These are phyloP conservation scores for Botia kubotai DNA, from an alignment of 2,797 vertebrate genomes.

Conservation along the genomic window DNA sequence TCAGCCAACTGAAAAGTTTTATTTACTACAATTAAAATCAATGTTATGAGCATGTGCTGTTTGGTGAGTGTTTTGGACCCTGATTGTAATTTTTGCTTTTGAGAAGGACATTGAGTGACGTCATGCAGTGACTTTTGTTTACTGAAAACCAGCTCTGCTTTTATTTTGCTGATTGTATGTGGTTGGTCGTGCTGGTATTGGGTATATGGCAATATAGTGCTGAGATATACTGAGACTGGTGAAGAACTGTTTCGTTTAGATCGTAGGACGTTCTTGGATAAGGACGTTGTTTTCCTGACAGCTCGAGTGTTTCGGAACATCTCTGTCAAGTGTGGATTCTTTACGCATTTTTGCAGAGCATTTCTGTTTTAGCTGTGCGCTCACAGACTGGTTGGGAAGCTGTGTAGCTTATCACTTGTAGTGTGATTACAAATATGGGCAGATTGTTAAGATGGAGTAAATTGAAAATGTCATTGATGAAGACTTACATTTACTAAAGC, in stretches of 20 bases:
- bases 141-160: background rate
- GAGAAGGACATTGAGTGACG: background rate
- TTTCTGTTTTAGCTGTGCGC: conserved; percentile 36
- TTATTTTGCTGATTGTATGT: conserved; percentile 23
- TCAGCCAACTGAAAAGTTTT: too few relatives aligned
- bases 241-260: conserved; percentile 8
- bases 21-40: too few relatives aligned
- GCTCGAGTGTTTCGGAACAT: conserved; percentile 41
- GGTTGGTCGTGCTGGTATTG: background rate
- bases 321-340: conserved; percentile 49
- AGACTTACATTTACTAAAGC: conserved; percentile 56
- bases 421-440: conserved; percentile 44
- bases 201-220: too few relatives aligned
- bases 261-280: background rate
- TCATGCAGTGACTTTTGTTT: conserved; percentile 9
- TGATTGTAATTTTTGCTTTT: conserved; percentile 6
- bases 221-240: background rate
- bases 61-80: background rate
- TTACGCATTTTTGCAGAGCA: conserved; percentile 42
- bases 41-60: too few relatives aligned
- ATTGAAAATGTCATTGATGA: conserved; percentile 65
- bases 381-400: conserved; percentile 45
- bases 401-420: conserved; percentile 43
- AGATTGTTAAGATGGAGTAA: conserved; percentile 59
- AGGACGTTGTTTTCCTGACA: conserved; percentile 27